phyloP scores from a whole-genome alignment of 2,888 invertebrate species.

The Hirtodrosophila confusa region DNA sequence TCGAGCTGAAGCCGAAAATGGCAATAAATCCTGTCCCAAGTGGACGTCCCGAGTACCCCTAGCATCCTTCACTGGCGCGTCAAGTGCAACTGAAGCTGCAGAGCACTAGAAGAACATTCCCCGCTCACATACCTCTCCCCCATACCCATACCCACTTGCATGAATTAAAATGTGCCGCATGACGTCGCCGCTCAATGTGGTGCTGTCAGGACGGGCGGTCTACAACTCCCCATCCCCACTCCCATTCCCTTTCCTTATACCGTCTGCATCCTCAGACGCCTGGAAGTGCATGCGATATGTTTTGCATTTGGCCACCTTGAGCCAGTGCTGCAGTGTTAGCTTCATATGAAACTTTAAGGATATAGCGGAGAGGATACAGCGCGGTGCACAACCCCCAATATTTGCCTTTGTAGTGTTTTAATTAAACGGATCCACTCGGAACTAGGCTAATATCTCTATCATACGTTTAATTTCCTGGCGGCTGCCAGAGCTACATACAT shows the following conservation, averaged over 20 bases:
- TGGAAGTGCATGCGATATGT: slow-evolving; percentile 2
- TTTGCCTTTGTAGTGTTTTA: no score
- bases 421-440: no score
- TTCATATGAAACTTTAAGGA: slow-evolving; percentile 37
- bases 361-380: neutral
- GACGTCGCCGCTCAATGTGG: slow-evolving; percentile 8
- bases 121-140: neutral
- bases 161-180: slow-evolving; percentile 58
- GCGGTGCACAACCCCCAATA: no score
- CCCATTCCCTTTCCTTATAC: neutral
- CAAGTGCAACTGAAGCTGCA: slow-evolving; percentile 36
- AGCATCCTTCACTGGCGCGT: slow-evolving; percentile 43
- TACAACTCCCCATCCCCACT: neutral
- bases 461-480: no score
- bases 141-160: slow-evolving; percentile 16
- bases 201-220: slow-evolving; percentile 26
- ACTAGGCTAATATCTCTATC: no score
- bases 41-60: slow-evolving; percentile 43
- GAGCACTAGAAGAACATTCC: slow-evolving; percentile 13
- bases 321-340: slow-evolving; percentile 26
- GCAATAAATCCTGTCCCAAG: slow-evolving; percentile 75
- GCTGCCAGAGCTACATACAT: no score
- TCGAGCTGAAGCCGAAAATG: slow-evolving; percentile 71
- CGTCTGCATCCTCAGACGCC: slow-evolving; percentile 3
- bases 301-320: slow-evolving; percentile 40